A percentile compares a stretch with the other conserved stretches of the same genome.
phyloP scores from a whole-genome alignment of 35 echinoderm and acorn worm genomes.

The Acanthaster planci region DNA sequence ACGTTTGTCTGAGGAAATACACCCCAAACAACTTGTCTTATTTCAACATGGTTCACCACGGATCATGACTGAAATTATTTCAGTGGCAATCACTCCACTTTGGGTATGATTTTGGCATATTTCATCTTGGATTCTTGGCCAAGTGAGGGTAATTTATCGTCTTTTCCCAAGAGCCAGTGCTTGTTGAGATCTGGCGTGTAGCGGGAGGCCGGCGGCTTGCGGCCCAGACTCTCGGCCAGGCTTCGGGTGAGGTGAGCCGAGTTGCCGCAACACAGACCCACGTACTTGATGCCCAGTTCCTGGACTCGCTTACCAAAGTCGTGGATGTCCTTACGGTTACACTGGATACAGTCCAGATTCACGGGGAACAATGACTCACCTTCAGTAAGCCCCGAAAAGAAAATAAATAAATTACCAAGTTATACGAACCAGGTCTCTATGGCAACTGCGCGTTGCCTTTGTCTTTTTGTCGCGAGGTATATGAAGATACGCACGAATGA shows the following conservation, averaged over 20 bases:
- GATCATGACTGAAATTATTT: too few relatives aligned
- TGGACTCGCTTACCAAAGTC: constrained; percentile 65
- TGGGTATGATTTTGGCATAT: not conserved
- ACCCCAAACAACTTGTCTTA: too few relatives aligned
- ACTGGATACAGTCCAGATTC: constrained; percentile 59
- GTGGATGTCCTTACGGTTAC: constrained; percentile 57
- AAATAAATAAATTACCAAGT: too few relatives aligned
- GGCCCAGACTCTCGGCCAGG: constrained; percentile 78
- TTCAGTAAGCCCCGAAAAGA: not conserved
- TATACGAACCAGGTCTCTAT: too few relatives aligned
- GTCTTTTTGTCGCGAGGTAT: too few relatives aligned
- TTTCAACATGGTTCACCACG: too few relatives aligned
- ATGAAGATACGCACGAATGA: too few relatives aligned
- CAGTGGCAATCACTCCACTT: too few relatives aligned
- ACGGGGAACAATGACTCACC: constrained; percentile 61
- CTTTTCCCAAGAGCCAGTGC: constrained; percentile 69
- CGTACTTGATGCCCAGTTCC: constrained; percentile 79
- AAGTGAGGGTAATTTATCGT: constrained; percentile 31
- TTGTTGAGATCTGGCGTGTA: constrained; percentile 70
- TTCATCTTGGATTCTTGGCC: not conserved
- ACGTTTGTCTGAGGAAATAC: too few relatives aligned
- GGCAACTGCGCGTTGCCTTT: too few relatives aligned
- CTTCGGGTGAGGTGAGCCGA: constrained; percentile 77
- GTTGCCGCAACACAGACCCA: constrained; percentile 94
- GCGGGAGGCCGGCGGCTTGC: constrained; percentile 62